Evolutionary conservation across 2,888 invertebrate genomes (phyloP), one percentile per base, ranked within the genome.

Genomic region (Spodoptera picta): DNA sequence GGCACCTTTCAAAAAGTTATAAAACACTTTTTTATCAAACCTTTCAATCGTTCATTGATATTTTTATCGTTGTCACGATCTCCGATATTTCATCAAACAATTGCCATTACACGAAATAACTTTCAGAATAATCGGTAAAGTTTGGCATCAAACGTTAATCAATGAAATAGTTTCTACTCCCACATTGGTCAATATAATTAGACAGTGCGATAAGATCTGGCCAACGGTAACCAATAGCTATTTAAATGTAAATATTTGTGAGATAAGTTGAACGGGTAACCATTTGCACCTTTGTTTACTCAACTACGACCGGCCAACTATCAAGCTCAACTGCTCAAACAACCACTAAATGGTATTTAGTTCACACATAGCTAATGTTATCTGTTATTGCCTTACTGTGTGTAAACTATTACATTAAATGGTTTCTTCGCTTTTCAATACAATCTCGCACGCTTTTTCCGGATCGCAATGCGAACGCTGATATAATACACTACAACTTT

Each of bases 231-330:
- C 73, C 71, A 69, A 70, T 73, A 69, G 69, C 75, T 65, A 70
- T 77, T 78, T 78, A 65, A 77, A 78, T 80, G 72, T 71, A 77
- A 77, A 83, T 82, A 80, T 80, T 82, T 71, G 69, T 74, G 51
- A 75, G 73, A 75, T 79, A 80, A 77, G 69, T 69, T 49, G n/a
- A 1, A 31, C 49, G 42, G 50, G 61, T 66, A 62, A 64, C 73
- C 77, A 79, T 81, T 81, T 51, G 68, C 82, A 74, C 73, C 72
- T 79, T 77, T 84, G 76, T 84, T 83, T 81, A 73, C 69, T 71
- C 64, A 75, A 81, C 69, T 78, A 73, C 65, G 57, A 73, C 73
- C 65, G 63, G 69, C 69, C 53, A 69, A 80, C 61, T 53, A 60
- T 58, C 61, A 61, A 69, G 76, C 68, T 70, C 68, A 65, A 73